These are phyloP conservation scores for Leptopilina myrica DNA, from an alignment of 2,888 invertebrate genomes.

Conservation along the genomic window DNA sequence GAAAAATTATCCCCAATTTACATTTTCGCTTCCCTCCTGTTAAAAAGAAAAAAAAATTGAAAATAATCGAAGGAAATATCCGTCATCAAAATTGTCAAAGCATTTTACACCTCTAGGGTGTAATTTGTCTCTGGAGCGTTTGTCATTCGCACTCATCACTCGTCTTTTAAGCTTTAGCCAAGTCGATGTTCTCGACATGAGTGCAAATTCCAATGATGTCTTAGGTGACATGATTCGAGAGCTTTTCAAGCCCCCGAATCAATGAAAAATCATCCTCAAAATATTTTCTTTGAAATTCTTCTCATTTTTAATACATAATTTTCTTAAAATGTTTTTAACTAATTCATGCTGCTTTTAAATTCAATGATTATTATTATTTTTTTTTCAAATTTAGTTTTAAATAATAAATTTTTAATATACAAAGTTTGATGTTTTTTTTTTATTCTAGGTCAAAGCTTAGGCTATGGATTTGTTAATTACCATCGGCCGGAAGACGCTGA, in stretches of 20 bases:
- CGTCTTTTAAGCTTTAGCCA: slow-evolving; percentile 34
- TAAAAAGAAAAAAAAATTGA: background rate
- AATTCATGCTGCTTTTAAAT: no score
- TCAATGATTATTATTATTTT: background rate
- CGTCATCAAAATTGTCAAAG: slow-evolving; percentile 25
- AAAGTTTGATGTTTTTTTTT: background rate
- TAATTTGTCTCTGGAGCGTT: slow-evolving; percentile 38
- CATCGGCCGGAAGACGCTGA: slow-evolving; percentile 98
- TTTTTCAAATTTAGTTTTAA: background rate
- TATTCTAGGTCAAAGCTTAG: slow-evolving; percentile 94
- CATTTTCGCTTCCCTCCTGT: background rate
- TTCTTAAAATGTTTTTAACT: no score
- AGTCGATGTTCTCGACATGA: slow-evolving; percentile 26
- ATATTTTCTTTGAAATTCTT: slow-evolving; percentile 1
- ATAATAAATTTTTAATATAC: background rate
- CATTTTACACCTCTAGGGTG: background rate
- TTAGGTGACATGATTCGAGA: slow-evolving; percentile 26
- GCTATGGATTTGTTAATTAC: slow-evolving; percentile 99
- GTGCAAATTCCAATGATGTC: slow-evolving; percentile 30
- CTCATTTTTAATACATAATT: slow-evolving; percentile 6
- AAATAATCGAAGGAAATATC: slow-evolving; percentile 6
- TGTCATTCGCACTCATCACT: slow-evolving; percentile 35
- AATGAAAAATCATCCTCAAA: slow-evolving; percentile 23
- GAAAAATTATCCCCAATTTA: background rate
- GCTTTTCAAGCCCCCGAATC: slow-evolving; percentile 12